phyloP scores from a whole-genome alignment of 1,140 invertebrate genomes.

The Daktulosphaira vitifoliae region DNA sequence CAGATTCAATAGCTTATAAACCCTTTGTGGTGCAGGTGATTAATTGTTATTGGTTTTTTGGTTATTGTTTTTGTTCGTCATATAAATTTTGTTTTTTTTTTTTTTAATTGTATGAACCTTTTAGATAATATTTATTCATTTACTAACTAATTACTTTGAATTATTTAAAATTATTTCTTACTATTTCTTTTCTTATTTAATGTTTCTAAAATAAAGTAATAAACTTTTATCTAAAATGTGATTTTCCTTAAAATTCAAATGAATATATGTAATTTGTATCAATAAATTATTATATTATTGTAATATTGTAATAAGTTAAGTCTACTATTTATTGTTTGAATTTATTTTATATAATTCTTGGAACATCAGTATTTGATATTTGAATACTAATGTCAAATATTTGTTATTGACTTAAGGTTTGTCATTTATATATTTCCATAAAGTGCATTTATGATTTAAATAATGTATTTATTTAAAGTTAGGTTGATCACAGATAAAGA shows the following conservation, averaged over 20 bases:
- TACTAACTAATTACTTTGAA: neutral
- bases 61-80: constrained; percentile 24
- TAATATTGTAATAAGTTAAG: constrained; percentile 22
- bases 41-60: constrained; percentile 9
- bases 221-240: constrained; percentile 14
- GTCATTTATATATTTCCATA: no score
- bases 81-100: constrained; percentile 15
- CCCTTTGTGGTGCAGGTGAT: constrained; percentile 26
- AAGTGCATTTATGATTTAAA: no score
- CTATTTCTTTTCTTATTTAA: constrained; percentile 26
- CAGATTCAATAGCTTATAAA: constrained; percentile 26
- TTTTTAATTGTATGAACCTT: constrained; percentile 9
- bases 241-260: constrained; percentile 12
- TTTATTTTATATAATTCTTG: neutral
- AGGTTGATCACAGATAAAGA: no score
- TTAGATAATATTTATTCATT: neutral
- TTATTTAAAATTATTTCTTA: neutral
- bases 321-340: neutral
- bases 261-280: constrained; percentile 25
- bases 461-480: no score
- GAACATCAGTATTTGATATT: constrained; percentile 7
- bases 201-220: no score
- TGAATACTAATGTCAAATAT: neutral
- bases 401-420: neutral
- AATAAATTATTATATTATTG: constrained; percentile 28